Evolutionary conservation across 2,888 invertebrate genomes (phyloP).

Genomic region (Macrophya alboannulata): DNA sequence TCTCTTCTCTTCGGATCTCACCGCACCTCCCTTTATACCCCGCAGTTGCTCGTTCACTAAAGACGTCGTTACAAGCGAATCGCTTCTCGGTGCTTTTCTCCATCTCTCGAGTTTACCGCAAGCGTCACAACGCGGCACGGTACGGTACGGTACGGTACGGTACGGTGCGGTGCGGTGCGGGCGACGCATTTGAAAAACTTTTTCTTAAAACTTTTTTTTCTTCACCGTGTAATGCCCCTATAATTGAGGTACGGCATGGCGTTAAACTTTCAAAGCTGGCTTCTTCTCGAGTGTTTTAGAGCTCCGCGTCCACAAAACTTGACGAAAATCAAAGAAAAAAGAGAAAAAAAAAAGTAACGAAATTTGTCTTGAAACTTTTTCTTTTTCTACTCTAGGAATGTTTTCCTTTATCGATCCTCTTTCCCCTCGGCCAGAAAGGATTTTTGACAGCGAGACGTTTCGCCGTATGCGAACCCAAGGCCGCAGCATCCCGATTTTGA

Average conservation of each 20-base stretch:
- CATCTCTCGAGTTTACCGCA: constrained; percentile 10
- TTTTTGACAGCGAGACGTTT: neutral
- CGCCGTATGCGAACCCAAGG: neutral
- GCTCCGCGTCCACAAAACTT: neutral
- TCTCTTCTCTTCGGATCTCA: neutral
- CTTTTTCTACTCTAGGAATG: neutral
- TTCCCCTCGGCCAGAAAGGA: neutral
- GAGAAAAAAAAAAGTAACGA: neutral
- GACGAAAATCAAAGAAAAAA: neutral
- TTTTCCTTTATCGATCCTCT: neutral
- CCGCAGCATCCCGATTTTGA: constrained; percentile 21
- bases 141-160: neutral
- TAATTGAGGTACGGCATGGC: constrained; percentile 31
- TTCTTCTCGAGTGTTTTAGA: constrained; percentile 1
- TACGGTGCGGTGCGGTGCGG: neutral
- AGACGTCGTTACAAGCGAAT: constrained; percentile 54
- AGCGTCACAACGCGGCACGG: neutral
- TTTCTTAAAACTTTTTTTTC: constrained; percentile 45
- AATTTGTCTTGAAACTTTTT: neutral
- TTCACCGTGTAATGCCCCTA: constrained; percentile 38
- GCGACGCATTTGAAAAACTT: constrained; percentile 34
- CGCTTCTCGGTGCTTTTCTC: constrained; percentile 32
- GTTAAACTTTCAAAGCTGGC: neutral
- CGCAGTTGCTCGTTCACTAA: constrained; percentile 42
- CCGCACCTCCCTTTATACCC: neutral